Conservation (phyloP, 2,888 invertebrate genomes). For the Latheticus oryzae region DNA sequence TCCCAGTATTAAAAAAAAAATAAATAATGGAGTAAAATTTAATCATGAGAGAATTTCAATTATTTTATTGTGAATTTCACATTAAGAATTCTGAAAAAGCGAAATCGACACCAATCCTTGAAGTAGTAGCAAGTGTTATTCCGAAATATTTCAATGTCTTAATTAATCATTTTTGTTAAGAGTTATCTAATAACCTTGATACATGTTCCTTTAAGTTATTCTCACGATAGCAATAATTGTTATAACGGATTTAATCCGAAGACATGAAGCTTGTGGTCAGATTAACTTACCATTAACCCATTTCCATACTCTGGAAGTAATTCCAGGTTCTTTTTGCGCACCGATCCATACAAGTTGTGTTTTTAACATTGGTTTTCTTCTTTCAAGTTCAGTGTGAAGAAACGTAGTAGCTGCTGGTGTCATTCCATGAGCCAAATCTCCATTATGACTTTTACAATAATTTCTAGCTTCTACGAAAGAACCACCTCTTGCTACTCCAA, state of each 20-base stretch:
- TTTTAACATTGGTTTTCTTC: slow-evolving; percentile 81
- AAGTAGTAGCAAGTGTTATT: no score
- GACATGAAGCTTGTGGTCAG: neutral
- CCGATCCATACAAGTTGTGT: slow-evolving; percentile 93
- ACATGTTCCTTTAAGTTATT: no score
- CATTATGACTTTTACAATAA: slow-evolving; percentile 77
- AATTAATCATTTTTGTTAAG: no score
- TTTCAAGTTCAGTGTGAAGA: slow-evolving; percentile 82
- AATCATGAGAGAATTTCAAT: slow-evolving; percentile 26
- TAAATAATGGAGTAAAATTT: slow-evolving; percentile 15
- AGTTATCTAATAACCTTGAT: no score
- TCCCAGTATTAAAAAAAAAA: slow-evolving; percentile 1
- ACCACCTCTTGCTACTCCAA: slow-evolving; percentile 83
- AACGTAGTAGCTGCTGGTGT: slow-evolving; percentile 71
- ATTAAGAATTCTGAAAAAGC: slow-evolving; percentile 15
- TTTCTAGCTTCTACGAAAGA: slow-evolving; percentile 84
- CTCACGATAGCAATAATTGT: slow-evolving; percentile 14
- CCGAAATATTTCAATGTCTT: no score
- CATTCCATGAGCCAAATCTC: slow-evolving; percentile 78
- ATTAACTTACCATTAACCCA: slow-evolving; percentile 87
- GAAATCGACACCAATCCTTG: slow-evolving; percentile 3
- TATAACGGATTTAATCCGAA: slow-evolving; percentile 17
- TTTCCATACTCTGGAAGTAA: slow-evolving; percentile 86
- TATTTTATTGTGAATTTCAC: slow-evolving; percentile 29
- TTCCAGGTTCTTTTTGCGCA: slow-evolving; percentile 86